These are phyloP conservation scores for Actias luna DNA, from an alignment of 2,888 invertebrate genomes.

Conservation along the genomic window DNA sequence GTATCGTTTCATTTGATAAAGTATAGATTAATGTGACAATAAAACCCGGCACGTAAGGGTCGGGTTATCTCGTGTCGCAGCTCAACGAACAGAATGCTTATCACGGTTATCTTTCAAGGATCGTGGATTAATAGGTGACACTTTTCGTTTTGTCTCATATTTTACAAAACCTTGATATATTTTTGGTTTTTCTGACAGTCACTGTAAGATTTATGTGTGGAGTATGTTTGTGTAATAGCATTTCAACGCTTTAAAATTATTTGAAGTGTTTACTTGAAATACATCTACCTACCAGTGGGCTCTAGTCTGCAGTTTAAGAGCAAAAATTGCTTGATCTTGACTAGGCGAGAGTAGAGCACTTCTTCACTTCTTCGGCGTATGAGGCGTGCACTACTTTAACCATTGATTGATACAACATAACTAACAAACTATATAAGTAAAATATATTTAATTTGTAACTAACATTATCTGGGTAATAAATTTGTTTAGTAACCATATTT, in stretches of 20 bases:
- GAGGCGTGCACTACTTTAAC: too few species aligned
- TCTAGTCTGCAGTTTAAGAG: too few species aligned
- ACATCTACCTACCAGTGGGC: too few species aligned
- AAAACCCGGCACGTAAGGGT: slow-evolving; percentile 40
- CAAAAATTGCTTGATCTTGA: too few species aligned
- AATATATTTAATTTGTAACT: not conserved
- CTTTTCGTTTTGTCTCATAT: not conserved
- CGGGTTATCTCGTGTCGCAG: slow-evolving; percentile 53
- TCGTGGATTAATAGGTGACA: slow-evolving; percentile 10
- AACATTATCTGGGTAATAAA: not conserved
- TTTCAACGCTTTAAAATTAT: not conserved
- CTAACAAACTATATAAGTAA: not conserved
- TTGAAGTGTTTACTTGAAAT: too few species aligned
- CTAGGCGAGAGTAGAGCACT: too few species aligned
- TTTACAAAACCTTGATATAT: slow-evolving; percentile 1
- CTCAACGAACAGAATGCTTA: slow-evolving; percentile 46
- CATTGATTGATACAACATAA: not conserved
- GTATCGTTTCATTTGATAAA: slow-evolving; percentile 69
- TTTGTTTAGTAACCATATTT: not conserved
- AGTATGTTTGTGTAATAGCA: not conserved
- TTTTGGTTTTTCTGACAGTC: not conserved
- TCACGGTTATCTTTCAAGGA: slow-evolving; percentile 26
- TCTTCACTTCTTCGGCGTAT: too few species aligned
- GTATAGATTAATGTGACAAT: slow-evolving; percentile 69
- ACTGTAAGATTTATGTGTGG: not conserved